Conservation (phyloP, 2,888 invertebrate species). For the Aphodius sticticus region DNA sequence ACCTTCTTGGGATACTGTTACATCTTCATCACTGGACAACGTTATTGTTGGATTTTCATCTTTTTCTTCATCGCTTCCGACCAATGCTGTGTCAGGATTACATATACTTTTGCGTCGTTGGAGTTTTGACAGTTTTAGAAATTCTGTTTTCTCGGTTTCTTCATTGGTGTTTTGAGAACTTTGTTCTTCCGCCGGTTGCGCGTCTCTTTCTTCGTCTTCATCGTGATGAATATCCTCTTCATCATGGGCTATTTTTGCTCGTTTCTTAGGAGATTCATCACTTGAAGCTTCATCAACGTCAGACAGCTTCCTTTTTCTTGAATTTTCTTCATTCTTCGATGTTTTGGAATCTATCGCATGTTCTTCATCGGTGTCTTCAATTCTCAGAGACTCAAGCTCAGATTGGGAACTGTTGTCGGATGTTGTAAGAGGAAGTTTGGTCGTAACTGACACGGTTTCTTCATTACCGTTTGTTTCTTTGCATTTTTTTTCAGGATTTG, state of each 20-base stretch:
- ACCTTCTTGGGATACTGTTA: not conserved
- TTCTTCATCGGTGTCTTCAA: constrained; percentile 11
- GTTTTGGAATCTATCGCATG: not conserved
- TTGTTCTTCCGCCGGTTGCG: not conserved
- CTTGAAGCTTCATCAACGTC: not conserved
- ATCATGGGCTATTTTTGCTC: not conserved
- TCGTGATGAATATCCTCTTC: not conserved
- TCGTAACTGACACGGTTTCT: too few relatives aligned
- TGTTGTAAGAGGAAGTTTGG: too few relatives aligned
- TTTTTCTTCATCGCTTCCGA: constrained; percentile 11
- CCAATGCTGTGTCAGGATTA: not conserved
- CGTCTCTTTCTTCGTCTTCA: not conserved
- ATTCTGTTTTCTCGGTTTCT: constrained; percentile 16
- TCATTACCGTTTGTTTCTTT: too few relatives aligned
- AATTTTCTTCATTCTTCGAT: constrained; percentile 15
- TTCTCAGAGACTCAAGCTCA: not conserved
- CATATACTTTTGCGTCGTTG: not conserved
- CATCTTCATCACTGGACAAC: not conserved
- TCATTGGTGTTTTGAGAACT: not conserved
- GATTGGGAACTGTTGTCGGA: not conserved
- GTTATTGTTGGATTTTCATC: not conserved
- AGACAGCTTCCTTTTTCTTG: not conserved
- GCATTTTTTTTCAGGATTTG: too few relatives aligned
- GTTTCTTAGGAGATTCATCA: constrained; percentile 6
- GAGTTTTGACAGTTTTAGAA: not conserved